Conservation (phyloP, 2,888 invertebrate species). For the Dione vanillae region DNA sequence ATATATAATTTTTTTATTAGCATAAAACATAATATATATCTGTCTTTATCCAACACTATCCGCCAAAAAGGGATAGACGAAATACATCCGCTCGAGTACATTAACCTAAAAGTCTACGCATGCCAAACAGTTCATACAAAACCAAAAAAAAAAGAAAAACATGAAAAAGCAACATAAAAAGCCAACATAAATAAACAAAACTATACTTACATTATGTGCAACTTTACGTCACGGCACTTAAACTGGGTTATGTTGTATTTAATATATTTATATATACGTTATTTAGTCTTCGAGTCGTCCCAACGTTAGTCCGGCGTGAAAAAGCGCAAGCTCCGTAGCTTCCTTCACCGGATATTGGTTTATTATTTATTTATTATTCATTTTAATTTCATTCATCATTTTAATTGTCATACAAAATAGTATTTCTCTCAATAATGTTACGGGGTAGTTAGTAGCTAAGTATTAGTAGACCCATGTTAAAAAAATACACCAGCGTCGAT, state of each 20-base stretch:
- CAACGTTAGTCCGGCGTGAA: conserved; percentile 68
- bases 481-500: conserved; percentile 82
- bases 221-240: conserved; percentile 65
- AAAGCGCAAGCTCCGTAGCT: conserved; percentile 67
- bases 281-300: conserved; percentile 53
- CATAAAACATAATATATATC: not conserved
- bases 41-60: not conserved
- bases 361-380: conserved; percentile 37
- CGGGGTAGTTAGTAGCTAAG: conserved; percentile 73
- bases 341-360: conserved; percentile 64
- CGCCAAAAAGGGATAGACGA: not conserved
- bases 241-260: conserved; percentile 47
- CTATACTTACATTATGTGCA: conserved; percentile 78
- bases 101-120: conserved; percentile 62
- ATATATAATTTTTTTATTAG: no score
- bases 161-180: conserved; percentile 58
- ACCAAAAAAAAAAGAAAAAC: conserved; percentile 41
- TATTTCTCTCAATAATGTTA: conserved; percentile 51
- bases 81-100: not conserved
- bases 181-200: conserved; percentile 57
- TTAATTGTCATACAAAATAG: conserved; percentile 32
- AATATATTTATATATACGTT: conserved; percentile 30
- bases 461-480: conserved; percentile 83
- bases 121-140: conserved; percentile 80
- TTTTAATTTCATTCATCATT: conserved; percentile 22